Evolutionary conservation across 2,797 vertebrate species (phyloP), one percentile per base, ranked within the genome.

Genomic region (Bovichtus variegatus): DNA sequence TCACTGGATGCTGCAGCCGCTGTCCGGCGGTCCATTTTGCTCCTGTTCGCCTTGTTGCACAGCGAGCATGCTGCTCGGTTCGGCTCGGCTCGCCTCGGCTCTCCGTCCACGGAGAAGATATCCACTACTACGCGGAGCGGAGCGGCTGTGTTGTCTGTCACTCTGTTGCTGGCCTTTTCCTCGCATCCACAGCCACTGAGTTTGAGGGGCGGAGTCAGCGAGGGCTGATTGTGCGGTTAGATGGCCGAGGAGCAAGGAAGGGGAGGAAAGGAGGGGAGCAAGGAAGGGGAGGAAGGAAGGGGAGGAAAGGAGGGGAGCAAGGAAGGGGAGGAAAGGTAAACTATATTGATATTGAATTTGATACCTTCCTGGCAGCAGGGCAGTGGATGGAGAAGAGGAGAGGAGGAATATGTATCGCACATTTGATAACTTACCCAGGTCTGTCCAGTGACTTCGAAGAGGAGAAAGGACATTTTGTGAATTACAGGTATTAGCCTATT

Each of bases 91-190:
- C 74, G 75, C 53, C 65, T 70, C 66, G 8, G 67, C 71, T 36
- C 64, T 16, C 61, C 46, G 66, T 46, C 61, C 74, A 16, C 82
- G 21, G 74, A 53, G 71, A 23, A 50, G 38, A 83, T 44, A 75
- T 67, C 78, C 78, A 71, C 84, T 55, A 76, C 78, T 59, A 65
- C 81, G 72, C 78, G 2, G 81, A 71, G 64, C 70, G 60, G 60
- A 66, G 63, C 55, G 63, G 69, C 58, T 83, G 82, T 85, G 86
- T 71, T 78, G 83, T 80, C 87, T 87, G 74, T 91, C 90, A 93
- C 90, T 90, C 92, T 88, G 88, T 84, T 87, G 88, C 86, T 89
- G 82, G 83, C 86, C 82, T 65, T 84, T 79, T 74, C 81, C 83
- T 83, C 55, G 8, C 83, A 71, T 86, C 75, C 72, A 87, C 84